Evolutionary conservation across 1,140 invertebrate genomes (phyloP).

Genomic region (Hylaeus volcanicus): DNA sequence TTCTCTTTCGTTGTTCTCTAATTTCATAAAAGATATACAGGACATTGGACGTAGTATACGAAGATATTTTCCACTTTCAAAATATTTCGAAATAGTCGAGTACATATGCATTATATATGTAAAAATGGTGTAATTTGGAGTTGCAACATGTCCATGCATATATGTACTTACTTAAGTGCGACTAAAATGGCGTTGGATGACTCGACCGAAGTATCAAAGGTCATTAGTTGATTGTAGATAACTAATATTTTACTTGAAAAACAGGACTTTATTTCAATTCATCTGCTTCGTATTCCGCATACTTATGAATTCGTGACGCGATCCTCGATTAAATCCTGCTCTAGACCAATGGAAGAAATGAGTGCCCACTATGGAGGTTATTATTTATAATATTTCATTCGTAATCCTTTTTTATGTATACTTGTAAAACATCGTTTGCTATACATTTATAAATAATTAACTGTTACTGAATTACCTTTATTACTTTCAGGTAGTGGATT

Average conservation of each 20-base stretch:
- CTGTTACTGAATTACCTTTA: not conserved
- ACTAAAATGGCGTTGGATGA: constrained; percentile 73
- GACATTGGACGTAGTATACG: too few species aligned
- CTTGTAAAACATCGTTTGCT: not conserved
- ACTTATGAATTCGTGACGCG: constrained; percentile 44
- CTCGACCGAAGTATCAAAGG: constrained; percentile 73
- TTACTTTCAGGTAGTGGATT: constrained; percentile 70
- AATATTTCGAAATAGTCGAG: not conserved
- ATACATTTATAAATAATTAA: too few species aligned
- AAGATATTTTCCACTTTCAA: not conserved
- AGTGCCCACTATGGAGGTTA: constrained; percentile 75
- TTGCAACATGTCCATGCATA: constrained; percentile 15
- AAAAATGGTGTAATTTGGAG: not conserved
- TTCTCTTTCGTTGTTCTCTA: too few species aligned
- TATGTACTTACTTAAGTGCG: not conserved
- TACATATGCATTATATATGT: not conserved
- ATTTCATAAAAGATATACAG: too few species aligned
- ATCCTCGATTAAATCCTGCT: constrained; percentile 10
- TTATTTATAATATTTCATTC: constrained; percentile 26
- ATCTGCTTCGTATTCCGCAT: not conserved
- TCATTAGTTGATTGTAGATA: constrained; percentile 57
- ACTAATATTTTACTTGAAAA: constrained; percentile 24
- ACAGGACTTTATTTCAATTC: constrained; percentile 9
- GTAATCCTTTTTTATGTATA: constrained; percentile 1
- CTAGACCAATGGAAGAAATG: constrained; percentile 66